These are phyloP conservation scores for Adelosebastes latens DNA, from an alignment of 2,797 vertebrate genomes.

Conservation along the genomic window DNA sequence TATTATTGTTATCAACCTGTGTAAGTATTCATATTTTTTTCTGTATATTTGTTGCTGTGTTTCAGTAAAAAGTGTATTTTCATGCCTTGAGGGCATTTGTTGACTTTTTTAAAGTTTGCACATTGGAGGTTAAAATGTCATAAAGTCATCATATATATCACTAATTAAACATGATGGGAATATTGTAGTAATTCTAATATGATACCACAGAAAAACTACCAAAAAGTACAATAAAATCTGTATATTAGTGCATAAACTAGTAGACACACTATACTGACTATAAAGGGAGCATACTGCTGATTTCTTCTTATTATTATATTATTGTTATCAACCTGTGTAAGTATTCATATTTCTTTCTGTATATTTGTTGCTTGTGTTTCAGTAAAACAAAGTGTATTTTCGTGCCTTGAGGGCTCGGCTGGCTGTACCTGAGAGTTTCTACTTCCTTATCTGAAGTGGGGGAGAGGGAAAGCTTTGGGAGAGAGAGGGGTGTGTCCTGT, in stretches of 20 bases:
- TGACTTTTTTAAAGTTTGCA: neutral
- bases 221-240: neutral
- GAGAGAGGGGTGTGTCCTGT: conserved; percentile 61
- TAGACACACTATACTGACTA: accelerated
- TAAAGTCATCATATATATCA: neutral
- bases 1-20: no score
- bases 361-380: neutral
- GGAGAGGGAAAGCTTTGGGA: conserved; percentile 9
- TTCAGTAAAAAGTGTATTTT: no score
- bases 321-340: neutral
- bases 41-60: no score
- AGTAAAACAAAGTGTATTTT: neutral
- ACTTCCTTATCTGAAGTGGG: conserved; percentile 64
- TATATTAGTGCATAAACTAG: neutral
- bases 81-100: no score
- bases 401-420: conserved; percentile 18
- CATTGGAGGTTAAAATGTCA: neutral
- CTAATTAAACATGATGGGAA: neutral
- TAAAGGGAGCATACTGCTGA: accelerated
- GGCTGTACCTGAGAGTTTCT: conserved; percentile 52
- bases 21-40: no score
- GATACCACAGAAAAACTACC: neutral
- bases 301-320: neutral
- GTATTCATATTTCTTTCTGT: neutral
- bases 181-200: neutral